phyloP scores from a whole-genome alignment of 2,797 vertebrate species.

The Adelosebastes latens region DNA sequence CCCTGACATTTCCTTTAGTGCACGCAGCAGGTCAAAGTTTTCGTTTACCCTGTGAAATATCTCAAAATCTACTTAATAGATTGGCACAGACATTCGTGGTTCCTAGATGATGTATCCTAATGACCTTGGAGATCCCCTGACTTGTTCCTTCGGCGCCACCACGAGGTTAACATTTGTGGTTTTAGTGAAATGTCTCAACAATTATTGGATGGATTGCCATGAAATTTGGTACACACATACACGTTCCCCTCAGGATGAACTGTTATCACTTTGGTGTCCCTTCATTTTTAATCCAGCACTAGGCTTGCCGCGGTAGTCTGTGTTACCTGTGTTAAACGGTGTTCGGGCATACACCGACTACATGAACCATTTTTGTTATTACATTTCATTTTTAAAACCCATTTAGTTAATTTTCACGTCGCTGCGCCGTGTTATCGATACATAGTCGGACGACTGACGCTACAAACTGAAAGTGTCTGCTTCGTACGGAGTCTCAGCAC shows the following conservation, averaged over 20 bases:
- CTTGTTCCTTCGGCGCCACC: not conserved
- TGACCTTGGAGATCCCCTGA: not conserved
- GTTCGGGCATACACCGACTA: too few relatives aligned
- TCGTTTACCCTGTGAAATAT: not conserved
- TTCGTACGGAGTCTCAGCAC: too few relatives aligned
- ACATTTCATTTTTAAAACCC: too few relatives aligned
- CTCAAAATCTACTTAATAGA: not conserved
- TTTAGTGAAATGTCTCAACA: not conserved
- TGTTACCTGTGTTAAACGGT: too few relatives aligned
- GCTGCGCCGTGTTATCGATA: too few relatives aligned
- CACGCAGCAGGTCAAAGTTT: not conserved
- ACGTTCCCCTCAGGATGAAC: not conserved
- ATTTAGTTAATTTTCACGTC: too few relatives aligned
- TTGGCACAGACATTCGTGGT: not conserved
- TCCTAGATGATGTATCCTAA: not conserved
- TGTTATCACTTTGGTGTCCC: not conserved
- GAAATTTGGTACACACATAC: not conserved
- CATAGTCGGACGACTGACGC: too few relatives aligned
- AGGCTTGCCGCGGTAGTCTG: too few relatives aligned
- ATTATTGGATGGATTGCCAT: not conserved
- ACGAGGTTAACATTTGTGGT: not conserved
- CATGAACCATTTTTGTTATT: too few relatives aligned
- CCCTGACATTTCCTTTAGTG: not conserved
- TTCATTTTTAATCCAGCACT: not conserved
- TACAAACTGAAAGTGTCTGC: too few relatives aligned